Evolutionary conservation across 2,113 vertebrate genomes (phyloP).

Genomic region (Megaceryle maxima): DNA sequence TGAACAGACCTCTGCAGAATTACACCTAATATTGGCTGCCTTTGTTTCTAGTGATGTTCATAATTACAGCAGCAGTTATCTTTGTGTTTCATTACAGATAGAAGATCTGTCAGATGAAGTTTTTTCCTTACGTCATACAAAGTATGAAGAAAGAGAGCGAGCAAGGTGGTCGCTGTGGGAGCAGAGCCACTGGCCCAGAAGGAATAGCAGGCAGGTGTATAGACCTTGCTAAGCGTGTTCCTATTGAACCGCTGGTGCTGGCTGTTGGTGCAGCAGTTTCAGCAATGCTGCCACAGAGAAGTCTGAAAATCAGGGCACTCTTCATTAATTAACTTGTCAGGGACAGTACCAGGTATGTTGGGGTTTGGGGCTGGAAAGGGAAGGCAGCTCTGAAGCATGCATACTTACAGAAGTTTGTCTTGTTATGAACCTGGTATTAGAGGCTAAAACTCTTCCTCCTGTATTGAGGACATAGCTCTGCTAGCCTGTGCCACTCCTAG

Average conservation of each 20-base stretch:
- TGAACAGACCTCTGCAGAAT: background rate
- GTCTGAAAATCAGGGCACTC: background rate
- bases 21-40: rapidly evolving
- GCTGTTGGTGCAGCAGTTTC: background rate
- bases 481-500: background rate
- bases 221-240: background rate
- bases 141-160: constrained; percentile 74
- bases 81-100: constrained; percentile 56
- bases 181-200: constrained; percentile 79
- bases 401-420: background rate
- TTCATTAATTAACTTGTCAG: background rate
- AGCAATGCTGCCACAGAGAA: background rate
- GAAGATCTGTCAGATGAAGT: constrained; percentile 81
- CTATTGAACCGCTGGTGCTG: background rate
- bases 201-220: constrained; percentile 77
- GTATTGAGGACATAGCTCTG: background rate
- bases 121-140: constrained; percentile 73
- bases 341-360: background rate
- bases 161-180: constrained; percentile 82
- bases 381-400: background rate
- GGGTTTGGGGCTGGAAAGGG: background rate
- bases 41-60: background rate
- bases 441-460: background rate
- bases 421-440: background rate
- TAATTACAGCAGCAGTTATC: background rate